Evolutionary conservation across 1,140 invertebrate species (phyloP).

Genomic region (Trichoplusia ni): DNA sequence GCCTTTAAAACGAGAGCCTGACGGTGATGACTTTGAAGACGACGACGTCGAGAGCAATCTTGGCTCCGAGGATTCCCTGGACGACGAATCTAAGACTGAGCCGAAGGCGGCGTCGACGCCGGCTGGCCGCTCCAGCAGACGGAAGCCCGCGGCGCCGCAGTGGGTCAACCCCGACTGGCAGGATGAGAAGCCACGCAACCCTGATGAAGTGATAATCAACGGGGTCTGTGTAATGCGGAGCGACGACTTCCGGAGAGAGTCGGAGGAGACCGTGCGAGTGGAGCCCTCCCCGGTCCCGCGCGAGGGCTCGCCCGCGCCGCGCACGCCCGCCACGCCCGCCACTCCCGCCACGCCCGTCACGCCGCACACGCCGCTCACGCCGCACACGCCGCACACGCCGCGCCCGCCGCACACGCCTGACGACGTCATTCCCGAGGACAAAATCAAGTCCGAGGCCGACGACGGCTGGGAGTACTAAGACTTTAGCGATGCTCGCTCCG

Average conservation of each 20-base stretch:
- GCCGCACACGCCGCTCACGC: slow-evolving; percentile 46
- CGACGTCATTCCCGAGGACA: slow-evolving; percentile 67
- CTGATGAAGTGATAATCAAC: slow-evolving; percentile 93
- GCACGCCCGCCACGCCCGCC: slow-evolving; percentile 43
- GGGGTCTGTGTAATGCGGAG: slow-evolving; percentile 95
- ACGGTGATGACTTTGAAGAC: slow-evolving; percentile 87
- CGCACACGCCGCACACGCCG: slow-evolving; percentile 49
- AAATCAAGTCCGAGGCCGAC: slow-evolving; percentile 75
- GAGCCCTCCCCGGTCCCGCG: slow-evolving; percentile 86
- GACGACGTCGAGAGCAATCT: slow-evolving; percentile 89
- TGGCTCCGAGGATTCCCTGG: slow-evolving; percentile 88
- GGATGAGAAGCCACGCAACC: slow-evolving; percentile 84
- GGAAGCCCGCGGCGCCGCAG: slow-evolving; percentile 97
- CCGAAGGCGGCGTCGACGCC: slow-evolving; percentile 74
- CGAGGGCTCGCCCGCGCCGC: slow-evolving; percentile 68
- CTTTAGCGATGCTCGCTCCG: slow-evolving; percentile 38
- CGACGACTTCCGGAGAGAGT: slow-evolving; percentile 85
- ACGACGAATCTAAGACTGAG: slow-evolving; percentile 82
- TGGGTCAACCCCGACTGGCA: slow-evolving; percentile 98
- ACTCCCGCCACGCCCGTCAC: slow-evolving; percentile 45
- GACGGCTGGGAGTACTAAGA: slow-evolving; percentile 79
- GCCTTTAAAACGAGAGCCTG: slow-evolving; percentile 89
- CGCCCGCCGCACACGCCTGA: slow-evolving; percentile 46
- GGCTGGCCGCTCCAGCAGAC: slow-evolving; percentile 84
- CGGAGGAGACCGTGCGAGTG: slow-evolving; percentile 87